Evolutionary conservation across 2,888 invertebrate genomes (phyloP).

Genomic region (Brachylomia viminalis): DNA sequence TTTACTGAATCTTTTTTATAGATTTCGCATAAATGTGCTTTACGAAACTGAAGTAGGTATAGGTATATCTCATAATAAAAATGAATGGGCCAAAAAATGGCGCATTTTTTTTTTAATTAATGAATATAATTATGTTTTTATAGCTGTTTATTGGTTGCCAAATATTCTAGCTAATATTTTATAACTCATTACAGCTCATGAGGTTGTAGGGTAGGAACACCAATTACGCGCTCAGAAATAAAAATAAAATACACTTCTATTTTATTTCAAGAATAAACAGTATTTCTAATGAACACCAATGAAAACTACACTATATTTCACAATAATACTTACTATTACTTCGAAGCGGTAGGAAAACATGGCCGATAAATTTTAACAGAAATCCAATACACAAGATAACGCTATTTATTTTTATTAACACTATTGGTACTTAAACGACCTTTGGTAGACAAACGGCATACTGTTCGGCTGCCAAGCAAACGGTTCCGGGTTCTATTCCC

Average conservation of each 20-base stretch:
- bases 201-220: constrained; percentile 16
- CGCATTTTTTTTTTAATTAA: background rate
- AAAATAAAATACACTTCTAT: background rate
- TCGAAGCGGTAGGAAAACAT: constrained; percentile 28
- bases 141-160: constrained; percentile 9
- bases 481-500: constrained; percentile 68
- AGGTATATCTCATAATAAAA: background rate
- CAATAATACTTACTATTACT: constrained; percentile 15
- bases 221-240: background rate
- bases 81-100: background rate
- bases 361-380: constrained; percentile 35
- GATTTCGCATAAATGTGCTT: background rate
- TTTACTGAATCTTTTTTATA: background rate
- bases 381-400: constrained; percentile 41
- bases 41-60: background rate
- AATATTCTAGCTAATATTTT: background rate
- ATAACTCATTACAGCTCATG: background rate
- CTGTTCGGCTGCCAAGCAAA: constrained; percentile 60
- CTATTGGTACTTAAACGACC: constrained; percentile 55
- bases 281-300: constrained; percentile 2
- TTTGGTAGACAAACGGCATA: constrained; percentile 55
- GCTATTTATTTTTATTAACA: constrained; percentile 49
- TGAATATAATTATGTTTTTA: background rate
- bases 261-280: constrained; percentile 1
- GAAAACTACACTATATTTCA: background rate